Evolutionary conservation across 2,888 invertebrate species (phyloP).

Genomic region (Meiosimyza platycephala): DNA sequence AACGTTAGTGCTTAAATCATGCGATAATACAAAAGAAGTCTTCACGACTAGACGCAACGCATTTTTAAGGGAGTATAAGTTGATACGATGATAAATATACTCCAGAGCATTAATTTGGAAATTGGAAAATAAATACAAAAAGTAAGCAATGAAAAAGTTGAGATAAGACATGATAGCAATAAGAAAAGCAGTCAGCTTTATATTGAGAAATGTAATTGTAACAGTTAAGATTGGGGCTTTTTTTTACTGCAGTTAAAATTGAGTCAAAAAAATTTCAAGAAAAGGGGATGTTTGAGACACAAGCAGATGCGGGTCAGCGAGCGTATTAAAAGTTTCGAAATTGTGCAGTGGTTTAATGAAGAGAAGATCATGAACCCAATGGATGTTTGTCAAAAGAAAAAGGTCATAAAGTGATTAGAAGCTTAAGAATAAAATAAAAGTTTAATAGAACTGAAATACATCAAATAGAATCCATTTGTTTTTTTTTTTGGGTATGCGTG

Average conservation of each 20-base stretch:
- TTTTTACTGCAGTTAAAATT: neutral
- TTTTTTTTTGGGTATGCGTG: too few species aligned
- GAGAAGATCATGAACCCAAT: neutral
- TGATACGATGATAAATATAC: conserved; percentile 49
- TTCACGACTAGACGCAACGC: conserved; percentile 1
- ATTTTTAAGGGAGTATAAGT: conserved; percentile 32
- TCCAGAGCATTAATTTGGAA: conserved; percentile 47
- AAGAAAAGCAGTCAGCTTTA: conserved; percentile 11
- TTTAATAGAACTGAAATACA: too few species aligned
- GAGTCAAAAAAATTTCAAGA: neutral
- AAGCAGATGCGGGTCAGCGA: neutral
- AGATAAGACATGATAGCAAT: neutral
- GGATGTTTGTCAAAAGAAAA: too few species aligned
- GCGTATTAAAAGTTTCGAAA: conserved; percentile 25
- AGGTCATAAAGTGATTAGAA: too few species aligned
- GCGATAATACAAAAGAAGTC: neutral
- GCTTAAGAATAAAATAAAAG: too few species aligned
- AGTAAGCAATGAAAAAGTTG: neutral
- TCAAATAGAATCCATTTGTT: too few species aligned
- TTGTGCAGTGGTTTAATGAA: conserved; percentile 8
- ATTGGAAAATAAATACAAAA: conserved; percentile 46
- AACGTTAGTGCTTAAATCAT: conserved; percentile 1
- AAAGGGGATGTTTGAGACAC: neutral
- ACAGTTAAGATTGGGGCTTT: conserved; percentile 15
- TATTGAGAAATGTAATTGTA: conserved; percentile 20